Percentiles rank a stretch among this genome's conserved stretches.
These are phyloP conservation scores for Lepus americanus DNA, from an alignment of 2,113 vertebrate genomes.

Conservation along the genomic window DNA sequence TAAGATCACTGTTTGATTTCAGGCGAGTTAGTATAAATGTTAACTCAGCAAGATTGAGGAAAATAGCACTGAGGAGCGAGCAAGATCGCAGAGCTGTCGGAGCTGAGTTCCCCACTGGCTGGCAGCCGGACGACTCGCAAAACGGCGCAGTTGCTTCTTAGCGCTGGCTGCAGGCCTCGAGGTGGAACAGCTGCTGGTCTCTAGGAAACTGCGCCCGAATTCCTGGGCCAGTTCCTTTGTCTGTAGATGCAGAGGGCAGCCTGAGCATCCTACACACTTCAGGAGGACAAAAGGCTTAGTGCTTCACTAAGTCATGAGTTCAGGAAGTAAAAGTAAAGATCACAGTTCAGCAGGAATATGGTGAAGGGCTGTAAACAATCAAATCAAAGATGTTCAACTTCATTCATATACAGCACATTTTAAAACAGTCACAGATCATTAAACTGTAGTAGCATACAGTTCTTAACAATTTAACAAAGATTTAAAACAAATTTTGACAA, in stretches of 20 bases:
- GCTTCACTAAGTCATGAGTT: too few species aligned
- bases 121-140: background rate
- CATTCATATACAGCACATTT: too few species aligned
- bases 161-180: too few species aligned
- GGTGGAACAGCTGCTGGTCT: fast-evolving
- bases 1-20: slow-evolving; percentile 64
- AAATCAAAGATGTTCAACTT: too few species aligned
- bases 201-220: background rate
- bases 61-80: background rate
- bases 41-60: slow-evolving; percentile 50
- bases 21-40: slow-evolving; percentile 55
- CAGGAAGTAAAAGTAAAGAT: too few species aligned
- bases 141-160: too few species aligned
- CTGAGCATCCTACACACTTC: background rate
- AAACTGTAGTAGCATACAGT: too few species aligned
- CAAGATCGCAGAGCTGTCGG: background rate
- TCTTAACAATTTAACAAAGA: too few species aligned
- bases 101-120: background rate
- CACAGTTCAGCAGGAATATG: too few species aligned
- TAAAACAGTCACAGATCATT: too few species aligned
- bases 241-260: background rate
- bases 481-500: too few species aligned
- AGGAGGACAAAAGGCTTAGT: background rate
- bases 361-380: too few species aligned
- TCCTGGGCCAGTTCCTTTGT: background rate